These are phyloP conservation scores for Rhabdornis inornatus DNA, from an alignment of 2,113 vertebrate species.

Conservation along the genomic window DNA sequence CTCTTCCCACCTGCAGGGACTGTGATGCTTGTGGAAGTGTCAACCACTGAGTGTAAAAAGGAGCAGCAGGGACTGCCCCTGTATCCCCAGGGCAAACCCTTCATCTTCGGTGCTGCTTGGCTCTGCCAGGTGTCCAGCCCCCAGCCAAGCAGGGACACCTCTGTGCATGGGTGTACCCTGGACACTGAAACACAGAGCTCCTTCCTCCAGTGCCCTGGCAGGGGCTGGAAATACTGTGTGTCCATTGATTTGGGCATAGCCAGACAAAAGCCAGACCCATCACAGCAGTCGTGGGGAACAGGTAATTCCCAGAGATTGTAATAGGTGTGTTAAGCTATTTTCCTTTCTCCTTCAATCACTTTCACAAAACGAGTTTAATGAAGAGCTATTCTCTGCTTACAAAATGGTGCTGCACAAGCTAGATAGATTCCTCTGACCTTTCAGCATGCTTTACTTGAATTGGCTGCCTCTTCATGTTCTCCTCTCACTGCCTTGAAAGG, in stretches of 20 bases:
- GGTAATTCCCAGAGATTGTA: background rate
- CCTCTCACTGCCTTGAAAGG: background rate
- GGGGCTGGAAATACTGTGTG: background rate
- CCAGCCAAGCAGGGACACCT: background rate
- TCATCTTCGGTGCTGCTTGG: background rate
- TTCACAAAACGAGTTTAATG: background rate
- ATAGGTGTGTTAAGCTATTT: constrained; percentile 1
- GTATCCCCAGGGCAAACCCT: background rate
- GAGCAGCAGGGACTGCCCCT: background rate
- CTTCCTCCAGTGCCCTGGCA: background rate
- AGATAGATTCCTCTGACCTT: constrained; percentile 51
- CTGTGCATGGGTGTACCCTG: background rate
- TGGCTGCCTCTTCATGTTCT: constrained; percentile 44
- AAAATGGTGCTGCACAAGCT: constrained; percentile 34
- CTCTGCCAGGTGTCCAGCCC: background rate
- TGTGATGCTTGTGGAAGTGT: fast-evolving
- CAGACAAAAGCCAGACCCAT: background rate
- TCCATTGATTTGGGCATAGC: background rate
- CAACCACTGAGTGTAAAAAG: background rate
- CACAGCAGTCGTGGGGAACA: background rate
- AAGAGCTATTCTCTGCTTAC: constrained; percentile 26
- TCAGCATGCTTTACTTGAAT: constrained; percentile 5
- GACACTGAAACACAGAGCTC: background rate
- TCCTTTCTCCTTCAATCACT: constrained; percentile 6
- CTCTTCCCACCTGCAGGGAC: background rate